These are phyloP conservation scores for Drosophila phalerata DNA, from an alignment of 2,888 invertebrate genomes.

Conservation along the genomic window DNA sequence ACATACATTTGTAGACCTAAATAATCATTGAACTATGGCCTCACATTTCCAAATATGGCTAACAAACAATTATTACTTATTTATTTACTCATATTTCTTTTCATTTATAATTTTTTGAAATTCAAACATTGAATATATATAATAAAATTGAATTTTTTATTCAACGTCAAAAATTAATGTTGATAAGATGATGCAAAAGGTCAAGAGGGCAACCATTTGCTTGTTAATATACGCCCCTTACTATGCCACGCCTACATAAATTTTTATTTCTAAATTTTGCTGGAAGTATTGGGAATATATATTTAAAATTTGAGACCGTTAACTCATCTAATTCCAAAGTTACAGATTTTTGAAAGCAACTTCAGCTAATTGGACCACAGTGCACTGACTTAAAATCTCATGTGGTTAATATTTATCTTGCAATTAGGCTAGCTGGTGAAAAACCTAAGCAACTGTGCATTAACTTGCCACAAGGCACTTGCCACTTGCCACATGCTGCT, in stretches of 20 bases:
- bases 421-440: conserved; percentile 19
- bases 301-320: neutral
- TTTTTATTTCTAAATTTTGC: neutral
- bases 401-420: conserved; percentile 32
- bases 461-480: neutral
- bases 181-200: too few relatives aligned
- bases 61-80: too few relatives aligned
- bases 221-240: too few relatives aligned
- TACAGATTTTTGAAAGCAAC: neutral
- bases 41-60: too few relatives aligned
- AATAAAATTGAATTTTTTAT: too few relatives aligned
- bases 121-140: too few relatives aligned
- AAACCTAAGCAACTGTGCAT: conserved; percentile 1
- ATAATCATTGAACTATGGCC: too few relatives aligned
- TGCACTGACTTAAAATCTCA: conserved; percentile 11
- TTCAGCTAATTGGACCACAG: neutral
- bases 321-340: neutral
- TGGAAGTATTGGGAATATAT: neutral
- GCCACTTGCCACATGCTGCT: neutral
- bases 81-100: too few relatives aligned
- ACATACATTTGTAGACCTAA: neutral
- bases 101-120: too few relatives aligned
- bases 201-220: too few relatives aligned
- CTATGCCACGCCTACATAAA: neutral
- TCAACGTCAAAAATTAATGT: too few relatives aligned